phyloP scores from a whole-genome alignment of 1,140 invertebrate genomes.

The Drosophila ambigua region DNA sequence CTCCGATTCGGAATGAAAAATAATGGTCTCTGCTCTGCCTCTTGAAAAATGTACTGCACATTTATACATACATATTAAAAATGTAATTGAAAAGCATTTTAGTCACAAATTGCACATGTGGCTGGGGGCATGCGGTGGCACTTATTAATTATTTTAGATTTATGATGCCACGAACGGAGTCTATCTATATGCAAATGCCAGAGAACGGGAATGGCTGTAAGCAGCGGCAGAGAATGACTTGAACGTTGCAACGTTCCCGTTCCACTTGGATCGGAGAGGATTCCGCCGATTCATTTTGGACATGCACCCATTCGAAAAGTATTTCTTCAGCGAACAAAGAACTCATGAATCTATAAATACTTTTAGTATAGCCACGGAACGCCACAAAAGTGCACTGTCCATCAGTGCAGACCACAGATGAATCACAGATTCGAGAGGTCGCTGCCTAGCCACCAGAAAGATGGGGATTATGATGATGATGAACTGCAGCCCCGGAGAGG shows the following conservation, averaged over 20 bases:
- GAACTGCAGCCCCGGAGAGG: constrained; percentile 14
- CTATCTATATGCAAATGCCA: constrained; percentile 68
- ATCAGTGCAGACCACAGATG: no score
- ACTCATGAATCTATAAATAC: constrained; percentile 67
- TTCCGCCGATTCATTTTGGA: no score
- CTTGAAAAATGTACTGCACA: constrained; percentile 7
- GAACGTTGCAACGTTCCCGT: not conserved
- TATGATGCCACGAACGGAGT: constrained; percentile 40
- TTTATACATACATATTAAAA: constrained; percentile 49
- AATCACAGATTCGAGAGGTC: no score
- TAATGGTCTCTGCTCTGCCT: constrained; percentile 22
- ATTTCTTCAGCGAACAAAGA: constrained; percentile 6
- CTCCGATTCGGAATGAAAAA: constrained; percentile 21
- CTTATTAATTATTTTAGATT: constrained; percentile 76
- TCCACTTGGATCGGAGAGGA: not conserved
- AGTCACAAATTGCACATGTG: constrained; percentile 29
- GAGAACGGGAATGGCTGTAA: constrained; percentile 3
- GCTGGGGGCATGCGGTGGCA: constrained; percentile 34
- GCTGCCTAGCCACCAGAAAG: constrained; percentile 12
- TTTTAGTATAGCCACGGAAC: no score
- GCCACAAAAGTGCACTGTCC: constrained; percentile 1
- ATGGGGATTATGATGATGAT: constrained; percentile 31
- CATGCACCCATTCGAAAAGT: no score
- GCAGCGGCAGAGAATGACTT: constrained; percentile 6
- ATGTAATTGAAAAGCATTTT: constrained; percentile 70